Base-by-base conservation (phyloP, 2,888 invertebrate species). In the Chrysolina americana region DNA sequence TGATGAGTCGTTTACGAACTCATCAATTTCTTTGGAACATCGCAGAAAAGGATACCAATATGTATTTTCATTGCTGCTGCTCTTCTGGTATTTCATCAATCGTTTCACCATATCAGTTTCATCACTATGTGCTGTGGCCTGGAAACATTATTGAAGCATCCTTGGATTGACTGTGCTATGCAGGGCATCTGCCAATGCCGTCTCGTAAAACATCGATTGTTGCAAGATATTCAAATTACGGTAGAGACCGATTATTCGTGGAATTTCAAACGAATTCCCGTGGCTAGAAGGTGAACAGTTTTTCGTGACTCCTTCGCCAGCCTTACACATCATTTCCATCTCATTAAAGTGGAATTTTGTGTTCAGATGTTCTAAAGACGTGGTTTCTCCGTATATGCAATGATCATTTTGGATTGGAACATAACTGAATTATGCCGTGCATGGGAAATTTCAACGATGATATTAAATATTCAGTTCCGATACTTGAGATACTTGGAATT, bases 331-430 rank as follows among this genome's bases (percentile, higher is more conserved):
- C 53, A 53, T 53, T 53, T 53, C 21, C 53, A 53, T 53, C 21
- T 53, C 53, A 53, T 53, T 53, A 53, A 53, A 53, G 53, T 53
- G 53, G 53, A 53, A 53, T 53, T 53, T 53, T 53, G 53, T 53
- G 53, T 53, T 53, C 53, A 1, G 48, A 48, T 17, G 17, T 2
- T n/a, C 48, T 6, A 17, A 10, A n/a, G 53, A 53, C 10, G 53
- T 53, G 53, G 53, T 53, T 53, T 53, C 23, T 19, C 21, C 53
- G 13, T 53, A 21, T 53, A 23, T 21, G 53, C 53, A 10, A 23
- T 53, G 21, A 53, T 53, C 53, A 53, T 13, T 53, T 53, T 13
- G 53, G 53, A 53, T 53, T 21, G 11, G 53, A 23, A 11, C 53
- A 21, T 53, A 53, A 53, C 21, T 1, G 21, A 13, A 53, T 21